Base-by-base conservation (phyloP, 2,113 vertebrate species). In the Trinectes maculatus region DNA sequence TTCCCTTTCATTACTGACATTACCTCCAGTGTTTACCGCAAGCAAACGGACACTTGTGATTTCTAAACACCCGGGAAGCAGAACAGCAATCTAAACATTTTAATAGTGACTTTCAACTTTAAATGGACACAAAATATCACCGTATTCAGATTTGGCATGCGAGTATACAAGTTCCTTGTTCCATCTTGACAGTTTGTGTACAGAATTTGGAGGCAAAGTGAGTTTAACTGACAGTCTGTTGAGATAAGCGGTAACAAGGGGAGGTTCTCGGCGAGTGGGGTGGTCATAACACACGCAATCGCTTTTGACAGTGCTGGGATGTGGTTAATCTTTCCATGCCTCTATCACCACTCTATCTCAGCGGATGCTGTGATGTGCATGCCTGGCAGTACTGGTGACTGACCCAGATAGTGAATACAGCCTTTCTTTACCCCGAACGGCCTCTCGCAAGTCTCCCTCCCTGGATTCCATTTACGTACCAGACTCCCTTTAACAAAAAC, bases 311-410 rank as follows among this genome's bases (percentile, higher is more conserved):
- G 71, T 21, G 19, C 66, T n/a, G 47, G 70, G 83, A 84, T 85
- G 78, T 71, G 78, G 75, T 80, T 85, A 85, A 83, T 85, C 72
- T 79, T 57, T 77, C 37, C 62, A 39, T 65, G 51, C 63, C 68
- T 87, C 77, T 80, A 90, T 89, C 84, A 74, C 65, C 69, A 59
- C 78, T 90, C 69, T 88, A 87, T 88, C 83, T 83, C 73, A 34
- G 34, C 4, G 40, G 68, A 60, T 65, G 46, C 80, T 36, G 53
- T 56, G 77, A 87, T 69, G 76, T 77, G 78, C 80, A 81, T 43
- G 46, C 63, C 44, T 58, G 19, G 52, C 63, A 69, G 67, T 58
- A 37, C 53, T 34, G 65, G 57, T 56, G 82, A 76, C 48, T 82
- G 84, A 89, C 87, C 85, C 80, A 89, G 83, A 89, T 83, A 85